Evolutionary conservation across 1,140 invertebrate species (phyloP).

Genomic region (Sarcophaga bullata): DNA sequence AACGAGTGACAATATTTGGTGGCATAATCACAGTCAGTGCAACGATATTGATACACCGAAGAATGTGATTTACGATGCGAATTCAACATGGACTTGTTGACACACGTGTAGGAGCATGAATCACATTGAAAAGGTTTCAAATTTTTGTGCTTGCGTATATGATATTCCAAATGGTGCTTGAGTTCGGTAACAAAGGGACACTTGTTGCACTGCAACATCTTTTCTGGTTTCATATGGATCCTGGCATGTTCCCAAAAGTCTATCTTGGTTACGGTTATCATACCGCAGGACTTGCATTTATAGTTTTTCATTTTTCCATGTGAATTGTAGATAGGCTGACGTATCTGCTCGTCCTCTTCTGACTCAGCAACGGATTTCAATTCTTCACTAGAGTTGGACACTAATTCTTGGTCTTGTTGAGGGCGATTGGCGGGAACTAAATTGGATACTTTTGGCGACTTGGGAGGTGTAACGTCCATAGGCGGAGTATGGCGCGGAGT

Average conservation of each 20-base stretch:
- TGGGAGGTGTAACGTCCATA: conserved; percentile 68
- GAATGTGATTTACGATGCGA: conserved; percentile 99
- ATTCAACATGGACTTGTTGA: conserved; percentile 99
- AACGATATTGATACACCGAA: conserved; percentile 95
- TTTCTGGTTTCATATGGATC: conserved; percentile 92
- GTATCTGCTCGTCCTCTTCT: conserved; percentile 72
- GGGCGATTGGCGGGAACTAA: neutral
- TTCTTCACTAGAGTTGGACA: conserved; percentile 67
- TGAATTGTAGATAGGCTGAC: conserved; percentile 79
- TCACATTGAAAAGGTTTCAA: conserved; percentile 97
- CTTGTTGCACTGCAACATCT: conserved; percentile 84
- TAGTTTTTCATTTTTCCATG: conserved; percentile 88
- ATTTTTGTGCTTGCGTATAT: conserved; percentile 93
- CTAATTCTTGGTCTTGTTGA: conserved; percentile 64
- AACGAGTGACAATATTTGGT: conserved; percentile 99
- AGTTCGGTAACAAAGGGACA: conserved; percentile 99
- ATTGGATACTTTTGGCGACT: conserved; percentile 67
- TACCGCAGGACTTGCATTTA: conserved; percentile 93
- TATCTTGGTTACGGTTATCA: conserved; percentile 84
- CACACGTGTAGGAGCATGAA: conserved; percentile 92
- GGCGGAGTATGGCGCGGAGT: conserved; percentile 61
- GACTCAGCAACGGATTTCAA: conserved; percentile 67
- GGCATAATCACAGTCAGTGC: conserved; percentile 94
- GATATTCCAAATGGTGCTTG: conserved; percentile 99
- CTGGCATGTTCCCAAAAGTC: conserved; percentile 95